Evolutionary conservation across 1,140 invertebrate genomes (phyloP), one percentile per base, ranked within the genome.

Genomic region (Andrena cerasifolii): DNA sequence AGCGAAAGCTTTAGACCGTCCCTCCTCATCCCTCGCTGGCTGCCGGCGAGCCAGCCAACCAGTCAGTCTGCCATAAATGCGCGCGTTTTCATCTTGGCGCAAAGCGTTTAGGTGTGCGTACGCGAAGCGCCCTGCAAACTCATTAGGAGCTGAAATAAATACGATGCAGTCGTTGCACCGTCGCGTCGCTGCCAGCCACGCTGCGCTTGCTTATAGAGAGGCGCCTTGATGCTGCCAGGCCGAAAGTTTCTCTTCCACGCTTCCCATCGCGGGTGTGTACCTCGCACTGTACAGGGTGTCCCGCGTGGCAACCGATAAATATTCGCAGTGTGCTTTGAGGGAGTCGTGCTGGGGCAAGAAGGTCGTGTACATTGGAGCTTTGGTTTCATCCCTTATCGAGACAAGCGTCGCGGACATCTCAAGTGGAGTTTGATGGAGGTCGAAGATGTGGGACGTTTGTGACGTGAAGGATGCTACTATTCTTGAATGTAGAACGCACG

Each of bases 131-230:
- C 61, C 79, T 71, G 85, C 83, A 82, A 86, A 84, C 86, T 88
- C 86, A 86, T 88, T 88, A 88, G 82, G 72, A 78, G 78, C 74
- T 84, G 86, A 88, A 88, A 87, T 87, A 88, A 87, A 88, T 88
- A 86, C 84, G 68, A 76, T 72, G 82, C 75, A 68, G 76, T 73
- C 79, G 75, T 63, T 76, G 74, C 65, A 47, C 63, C 63, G 58
- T 40, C 10, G 61, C 63, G 58, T 40, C 10, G 61, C 58, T 53
- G 75, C 24, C 65, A 65, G 47, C 28, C 49, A 40, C 40, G 49
- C 58, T 79, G 43, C 51, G 58, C 63, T 66, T 75, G 67, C 74
- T 75, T 67, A 67, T 58, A 65, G 76, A 83, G 82, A 73, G 54
- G 59, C 12, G 31, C 31, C 51, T 56, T 51, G 36, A 3, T 67